These are phyloP conservation scores for Sialia sialis DNA, from an alignment of 2,113 vertebrate species.

Conservation along the genomic window DNA sequence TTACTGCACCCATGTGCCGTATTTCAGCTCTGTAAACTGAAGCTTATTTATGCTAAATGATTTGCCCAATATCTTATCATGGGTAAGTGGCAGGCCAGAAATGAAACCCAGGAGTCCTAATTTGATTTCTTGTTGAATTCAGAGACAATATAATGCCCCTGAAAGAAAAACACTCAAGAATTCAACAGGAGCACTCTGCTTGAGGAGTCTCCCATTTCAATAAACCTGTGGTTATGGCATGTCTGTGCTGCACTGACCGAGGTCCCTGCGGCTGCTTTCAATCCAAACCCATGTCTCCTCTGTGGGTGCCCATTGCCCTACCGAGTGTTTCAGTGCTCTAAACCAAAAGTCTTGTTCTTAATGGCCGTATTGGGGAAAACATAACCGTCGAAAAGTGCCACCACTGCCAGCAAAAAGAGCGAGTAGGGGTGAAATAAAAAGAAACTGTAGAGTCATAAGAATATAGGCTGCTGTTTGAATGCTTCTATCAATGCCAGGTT, in stretches of 20 bases:
- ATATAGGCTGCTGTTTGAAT: not conserved
- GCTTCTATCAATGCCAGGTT: not conserved
- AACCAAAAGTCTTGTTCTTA: conserved; percentile 8
- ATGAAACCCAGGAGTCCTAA: conserved; percentile 50
- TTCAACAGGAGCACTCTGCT: conserved; percentile 3
- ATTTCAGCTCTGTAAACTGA: conserved; percentile 52
- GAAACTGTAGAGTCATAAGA: not conserved
- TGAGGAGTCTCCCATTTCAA: conserved; percentile 40
- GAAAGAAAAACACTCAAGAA: conserved; percentile 38
- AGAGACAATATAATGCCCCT: not conserved
- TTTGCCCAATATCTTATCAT: conserved; percentile 48
- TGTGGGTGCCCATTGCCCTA: conserved; percentile 7
- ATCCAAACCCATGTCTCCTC: conserved; percentile 38
- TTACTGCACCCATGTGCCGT: conserved; percentile 48
- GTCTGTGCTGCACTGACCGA: conserved; percentile 27
- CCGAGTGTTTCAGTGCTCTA: not conserved
- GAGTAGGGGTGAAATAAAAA: not conserved
- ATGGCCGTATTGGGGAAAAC: not conserved
- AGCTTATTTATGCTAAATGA: conserved; percentile 54
- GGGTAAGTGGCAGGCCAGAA: conserved; percentile 49
- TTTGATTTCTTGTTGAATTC: conserved; percentile 45
- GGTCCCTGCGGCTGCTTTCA: conserved; percentile 35
- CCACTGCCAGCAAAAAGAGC: not conserved
- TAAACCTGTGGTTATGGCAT: conserved; percentile 35
- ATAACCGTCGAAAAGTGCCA: not conserved